A percentile compares a stretch with the other conserved stretches of the same genome.
phyloP scores from a whole-genome alignment of 2,113 vertebrate species.

The Phyllopteryx taeniolatus region DNA sequence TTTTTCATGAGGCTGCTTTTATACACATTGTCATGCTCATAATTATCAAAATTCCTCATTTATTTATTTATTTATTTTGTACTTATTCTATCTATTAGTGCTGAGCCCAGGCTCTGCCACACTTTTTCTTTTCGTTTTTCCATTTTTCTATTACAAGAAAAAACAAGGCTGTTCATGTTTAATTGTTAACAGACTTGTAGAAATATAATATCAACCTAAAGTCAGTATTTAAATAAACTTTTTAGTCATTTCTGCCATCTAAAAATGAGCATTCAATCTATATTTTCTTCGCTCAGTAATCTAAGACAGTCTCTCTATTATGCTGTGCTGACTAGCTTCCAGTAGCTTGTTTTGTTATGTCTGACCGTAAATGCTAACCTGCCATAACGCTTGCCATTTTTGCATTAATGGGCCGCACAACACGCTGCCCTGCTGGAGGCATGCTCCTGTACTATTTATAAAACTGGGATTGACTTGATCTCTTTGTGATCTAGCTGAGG shows the following conservation, averaged over 20 bases:
- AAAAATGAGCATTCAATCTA: not conserved
- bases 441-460: slow-evolving; percentile 10
- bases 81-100: no score
- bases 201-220: not conserved
- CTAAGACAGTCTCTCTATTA: not conserved
- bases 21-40: no score
- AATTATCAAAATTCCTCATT: no score
- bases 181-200: not conserved
- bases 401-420: slow-evolving; percentile 49
- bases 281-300: not conserved
- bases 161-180: no score
- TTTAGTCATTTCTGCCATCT: not conserved
- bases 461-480: slow-evolving; percentile 1
- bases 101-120: no score
- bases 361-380: slow-evolving; percentile 33
- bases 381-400: slow-evolving; percentile 52
- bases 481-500: not conserved
- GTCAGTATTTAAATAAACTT: not conserved
- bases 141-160: no score
- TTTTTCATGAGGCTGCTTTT: no score
- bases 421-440: slow-evolving; percentile 15
- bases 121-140: no score
- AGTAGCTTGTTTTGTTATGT: slow-evolving; percentile 3
- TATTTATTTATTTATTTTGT: no score
- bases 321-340: slow-evolving; percentile 30